Percentiles rank a stretch among this genome's conserved stretches.
Evolutionary conservation across 1,140 invertebrate species (phyloP).

Genomic region (Drosophila gunungcola): DNA sequence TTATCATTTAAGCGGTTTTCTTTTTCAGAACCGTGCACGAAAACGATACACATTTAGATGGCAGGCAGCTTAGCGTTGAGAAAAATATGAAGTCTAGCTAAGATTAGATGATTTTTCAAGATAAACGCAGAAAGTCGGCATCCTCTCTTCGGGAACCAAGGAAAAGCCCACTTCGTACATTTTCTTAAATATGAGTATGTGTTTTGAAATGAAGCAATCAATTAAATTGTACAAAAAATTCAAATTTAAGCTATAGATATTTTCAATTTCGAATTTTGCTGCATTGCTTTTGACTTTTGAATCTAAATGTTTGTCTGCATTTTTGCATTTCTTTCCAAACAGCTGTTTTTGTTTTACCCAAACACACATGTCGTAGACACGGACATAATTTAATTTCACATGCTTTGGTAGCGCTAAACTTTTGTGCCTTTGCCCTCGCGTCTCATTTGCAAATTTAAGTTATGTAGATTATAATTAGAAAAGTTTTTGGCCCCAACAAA

Average conservation of each 20-base stretch:
- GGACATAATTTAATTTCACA: constrained; percentile 76
- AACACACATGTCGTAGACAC: constrained; percentile 26
- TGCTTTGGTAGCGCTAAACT: constrained; percentile 64
- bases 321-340: constrained; percentile 70
- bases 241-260: constrained; percentile 43
- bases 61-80: constrained; percentile 74
- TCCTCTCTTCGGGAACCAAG: constrained; percentile 31
- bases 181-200: constrained; percentile 9
- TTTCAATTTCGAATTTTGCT: constrained; percentile 54
- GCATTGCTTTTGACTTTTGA: constrained; percentile 40
- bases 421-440: constrained; percentile 66
- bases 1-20: neutral
- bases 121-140: constrained; percentile 66
- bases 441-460: constrained; percentile 74
- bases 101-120: constrained; percentile 83
- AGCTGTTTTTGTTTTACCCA: constrained; percentile 42
- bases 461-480: constrained; percentile 83
- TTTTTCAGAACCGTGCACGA: neutral
- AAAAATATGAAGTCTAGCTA: constrained; percentile 81
- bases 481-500: constrained; percentile 68
- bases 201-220: constrained; percentile 74
- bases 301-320: constrained; percentile 15
- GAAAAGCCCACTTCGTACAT: neutral
- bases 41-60: constrained; percentile 60
- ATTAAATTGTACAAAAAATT: constrained; percentile 63